Base-by-base conservation (phyloP, 2,113 vertebrate species). In the Murina feae region DNA sequence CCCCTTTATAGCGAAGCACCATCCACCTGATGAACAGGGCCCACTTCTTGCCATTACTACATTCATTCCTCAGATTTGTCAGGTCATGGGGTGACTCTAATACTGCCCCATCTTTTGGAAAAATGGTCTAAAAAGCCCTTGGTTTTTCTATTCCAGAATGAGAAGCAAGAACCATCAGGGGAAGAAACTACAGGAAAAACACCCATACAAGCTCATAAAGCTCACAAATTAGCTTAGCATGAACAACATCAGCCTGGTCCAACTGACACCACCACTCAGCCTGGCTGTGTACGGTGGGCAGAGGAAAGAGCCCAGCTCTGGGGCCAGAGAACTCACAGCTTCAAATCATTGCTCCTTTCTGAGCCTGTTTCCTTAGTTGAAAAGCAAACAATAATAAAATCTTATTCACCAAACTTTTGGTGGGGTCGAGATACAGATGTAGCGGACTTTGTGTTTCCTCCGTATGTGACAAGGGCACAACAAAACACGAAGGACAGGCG, bases 141-240 rank as follows among this genome's bases (percentile, higher is more conserved):
- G 39, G 4, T n/a, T 94, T 93, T 91, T 68, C 32, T 89, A 20
- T 58, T 89, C 71, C 49, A 75, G 51, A 37, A 28, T 53, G 86
- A 84, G 86, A 92, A 82, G 60, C n/a, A 94, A 93, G 85, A 90
- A 90, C 89, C 79, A 65, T 89, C 58, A 51, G 49, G 21, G 13
- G 25, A n/a, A 51, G 69, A 69, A 69, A 12, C 53, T 30, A 53
- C 32, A 88, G 66, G 63, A 86, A 84, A 65, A 83, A 32, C n/a
- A 95, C 6, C 85, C 60, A 68, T n/a, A 82, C 17, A 83, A 86
- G 63, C 42, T 91, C 42, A 42, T 37, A 44, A 93, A 72, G 30
- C 65, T 92, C 42, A 84, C 42, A 81, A 37, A 80, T 81, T 79
- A 55, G 30, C 53, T 95, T 97, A 71, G 69, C 84, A 72, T 92